Base-by-base conservation (phyloP, 2,797 vertebrate species). In the Tangara arthus region DNA sequence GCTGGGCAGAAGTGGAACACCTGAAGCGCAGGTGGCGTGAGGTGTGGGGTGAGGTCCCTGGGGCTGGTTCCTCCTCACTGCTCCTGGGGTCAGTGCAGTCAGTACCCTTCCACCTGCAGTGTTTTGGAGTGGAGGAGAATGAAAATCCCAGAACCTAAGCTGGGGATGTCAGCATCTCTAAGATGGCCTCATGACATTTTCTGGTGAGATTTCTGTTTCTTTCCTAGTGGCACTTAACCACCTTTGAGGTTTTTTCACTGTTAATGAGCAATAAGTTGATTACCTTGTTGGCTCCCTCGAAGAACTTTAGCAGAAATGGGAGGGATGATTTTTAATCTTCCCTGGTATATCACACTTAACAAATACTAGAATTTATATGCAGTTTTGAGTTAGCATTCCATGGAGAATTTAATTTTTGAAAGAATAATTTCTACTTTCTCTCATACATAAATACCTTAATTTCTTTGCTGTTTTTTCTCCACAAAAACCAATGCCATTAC, bases 11-110 rank as follows among this genome's bases (percentile, higher is more conserved):
- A 60, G 32, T 15, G 52, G 57, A 70, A 35, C 11, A 15, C 44
- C 27, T 18, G 1, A 53, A 64, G n/a, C 12, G 20, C 39, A 15
- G 12, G 34, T 34, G 60, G 80, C 0, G 1, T 53, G 1, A 19
- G 2, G 2, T 35, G 32, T 15, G 70, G 14, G 12, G 3, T 17
- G 18, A 8, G 26, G 26, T 68, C 23, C 32, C 50, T 24, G 5
- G 3, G 42, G 28, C 39, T 5, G 4, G 21, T 28, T 72, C 44
- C 22, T 87, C 52, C 59, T 42, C 15, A 1, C 28, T 12, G 37
- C 13, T 34, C 20, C 72, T 66, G 34, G 21, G 30, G 7, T 75
- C 2, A 3, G 4, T 2, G 5, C 15, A 41, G 1, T 77, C 60
- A 20, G 19, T 42, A 15, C 57, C 11, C 21, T 70, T 77, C 49